phyloP scores from a whole-genome alignment of 2,888 invertebrate genomes.

The Drosophila kanekoi region DNA sequence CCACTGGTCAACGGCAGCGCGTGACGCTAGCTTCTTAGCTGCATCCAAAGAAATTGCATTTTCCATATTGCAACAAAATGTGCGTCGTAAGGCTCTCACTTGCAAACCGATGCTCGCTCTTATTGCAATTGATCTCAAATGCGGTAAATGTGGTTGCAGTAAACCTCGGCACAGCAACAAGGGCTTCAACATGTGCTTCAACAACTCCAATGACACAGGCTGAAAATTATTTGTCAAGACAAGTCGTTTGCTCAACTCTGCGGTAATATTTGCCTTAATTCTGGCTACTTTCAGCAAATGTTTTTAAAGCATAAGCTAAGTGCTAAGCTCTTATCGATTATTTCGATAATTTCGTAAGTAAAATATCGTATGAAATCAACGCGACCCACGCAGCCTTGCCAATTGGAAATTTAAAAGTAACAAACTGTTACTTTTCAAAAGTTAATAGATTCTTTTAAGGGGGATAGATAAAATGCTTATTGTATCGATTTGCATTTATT shows the following conservation, averaged over 20 bases:
- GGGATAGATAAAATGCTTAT: background rate
- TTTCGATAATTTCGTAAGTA: background rate
- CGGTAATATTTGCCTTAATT: background rate
- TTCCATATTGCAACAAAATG: constrained; percentile 34
- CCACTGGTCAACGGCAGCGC: constrained; percentile 92
- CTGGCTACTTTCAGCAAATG: constrained; percentile 15
- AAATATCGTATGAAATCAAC: constrained; percentile 3
- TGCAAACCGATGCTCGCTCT: background rate
- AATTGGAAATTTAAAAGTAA: background rate
- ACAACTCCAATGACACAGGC: constrained; percentile 49
- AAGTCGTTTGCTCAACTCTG: too few relatives aligned
- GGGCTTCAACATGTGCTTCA: constrained; percentile 63
- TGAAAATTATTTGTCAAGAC: constrained; percentile 9
- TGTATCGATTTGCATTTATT: background rate
- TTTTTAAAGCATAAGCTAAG: background rate
- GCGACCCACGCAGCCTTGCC: background rate
- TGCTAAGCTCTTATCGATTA: constrained; percentile 7
- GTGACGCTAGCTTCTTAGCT: constrained; percentile 93
- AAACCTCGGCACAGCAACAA: constrained; percentile 34
- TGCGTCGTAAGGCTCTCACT: background rate
- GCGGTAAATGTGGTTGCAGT: constrained; percentile 31
- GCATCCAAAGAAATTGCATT: constrained; percentile 69
- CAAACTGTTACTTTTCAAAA: background rate
- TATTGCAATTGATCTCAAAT: constrained; percentile 13
- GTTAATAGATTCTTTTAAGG: too few relatives aligned